phyloP scores from a whole-genome alignment of 2,888 invertebrate genomes.

The Carcina quercana region DNA sequence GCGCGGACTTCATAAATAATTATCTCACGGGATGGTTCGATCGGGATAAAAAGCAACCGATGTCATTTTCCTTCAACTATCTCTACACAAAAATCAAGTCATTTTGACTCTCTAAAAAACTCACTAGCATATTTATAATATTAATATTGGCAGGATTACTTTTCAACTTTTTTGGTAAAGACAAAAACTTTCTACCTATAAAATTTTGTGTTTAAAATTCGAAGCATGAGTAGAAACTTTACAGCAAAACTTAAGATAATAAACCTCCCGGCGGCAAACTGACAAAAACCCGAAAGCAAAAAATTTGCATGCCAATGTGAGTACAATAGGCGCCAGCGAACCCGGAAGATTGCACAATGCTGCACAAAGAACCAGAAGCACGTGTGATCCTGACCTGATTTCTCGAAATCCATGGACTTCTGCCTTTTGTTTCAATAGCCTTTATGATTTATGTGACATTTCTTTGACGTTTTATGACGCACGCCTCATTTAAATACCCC shows the following conservation, averaged over 20 bases:
- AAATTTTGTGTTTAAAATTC: neutral
- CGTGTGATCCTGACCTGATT: conserved; percentile 73
- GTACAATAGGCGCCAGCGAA: conserved; percentile 43
- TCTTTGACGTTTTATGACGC: conserved; percentile 68
- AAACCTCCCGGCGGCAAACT: conserved; percentile 14
- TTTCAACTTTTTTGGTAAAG: too few relatives aligned
- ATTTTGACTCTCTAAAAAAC: too few relatives aligned
- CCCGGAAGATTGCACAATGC: conserved; percentile 69
- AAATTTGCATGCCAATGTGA: conserved; percentile 50
- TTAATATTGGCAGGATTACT: too few relatives aligned
- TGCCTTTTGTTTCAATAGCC: conserved; percentile 49
- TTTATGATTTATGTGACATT: conserved; percentile 69
- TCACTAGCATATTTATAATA: too few relatives aligned
- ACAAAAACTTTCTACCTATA: too few relatives aligned
- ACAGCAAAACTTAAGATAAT: conserved; percentile 30
- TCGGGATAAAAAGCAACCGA: too few relatives aligned
- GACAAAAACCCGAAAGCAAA: conserved; percentile 39
- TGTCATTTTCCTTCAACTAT: too few relatives aligned
- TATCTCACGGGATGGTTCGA: too few relatives aligned
- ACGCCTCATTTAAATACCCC: conserved; percentile 66
- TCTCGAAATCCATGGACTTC: conserved; percentile 45
- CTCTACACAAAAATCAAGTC: too few relatives aligned
- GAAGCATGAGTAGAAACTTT: conserved; percentile 1
- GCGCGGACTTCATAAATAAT: too few relatives aligned
- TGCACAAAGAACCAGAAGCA: conserved; percentile 49